phyloP scores from a whole-genome alignment of 2,888 invertebrate genomes.

The Oeneis ivallda region DNA sequence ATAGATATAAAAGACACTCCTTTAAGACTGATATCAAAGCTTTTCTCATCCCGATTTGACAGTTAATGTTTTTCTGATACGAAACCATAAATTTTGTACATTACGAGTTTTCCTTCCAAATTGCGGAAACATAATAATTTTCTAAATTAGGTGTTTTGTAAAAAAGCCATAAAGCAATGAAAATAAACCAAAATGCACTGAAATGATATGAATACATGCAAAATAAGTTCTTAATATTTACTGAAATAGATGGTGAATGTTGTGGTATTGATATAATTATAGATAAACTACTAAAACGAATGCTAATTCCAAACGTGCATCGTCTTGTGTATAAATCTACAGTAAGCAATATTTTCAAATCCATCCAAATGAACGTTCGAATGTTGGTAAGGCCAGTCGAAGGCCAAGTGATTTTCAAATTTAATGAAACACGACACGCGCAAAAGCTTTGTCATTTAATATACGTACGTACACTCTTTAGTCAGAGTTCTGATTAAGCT shows the following conservation, averaged over 20 bases:
- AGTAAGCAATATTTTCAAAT: not conserved
- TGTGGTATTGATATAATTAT: not conserved
- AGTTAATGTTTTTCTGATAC: too few relatives aligned
- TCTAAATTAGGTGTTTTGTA: too few relatives aligned
- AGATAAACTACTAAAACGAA: not conserved
- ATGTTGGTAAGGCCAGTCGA: not conserved
- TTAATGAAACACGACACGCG: not conserved
- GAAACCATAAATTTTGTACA: too few relatives aligned
- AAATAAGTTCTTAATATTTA: not conserved
- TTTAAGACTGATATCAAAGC: too few relatives aligned
- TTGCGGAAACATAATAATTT: too few relatives aligned
- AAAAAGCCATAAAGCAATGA: not conserved
- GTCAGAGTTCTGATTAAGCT: too few relatives aligned
- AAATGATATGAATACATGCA: not conserved
- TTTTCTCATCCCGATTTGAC: too few relatives aligned
- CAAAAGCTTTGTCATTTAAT: too few relatives aligned
- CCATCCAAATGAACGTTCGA: not conserved
- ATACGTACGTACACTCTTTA: too few relatives aligned
- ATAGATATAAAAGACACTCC: too few relatives aligned
- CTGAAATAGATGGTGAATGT: not conserved
- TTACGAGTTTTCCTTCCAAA: too few relatives aligned
- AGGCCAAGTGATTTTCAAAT: not conserved
- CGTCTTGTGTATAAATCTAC: not conserved
- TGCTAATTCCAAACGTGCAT: not conserved
- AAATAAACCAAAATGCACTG: not conserved